These are phyloP conservation scores for Tenthredo mesomela DNA, from an alignment of 2,888 invertebrate genomes.

Conservation along the genomic window DNA sequence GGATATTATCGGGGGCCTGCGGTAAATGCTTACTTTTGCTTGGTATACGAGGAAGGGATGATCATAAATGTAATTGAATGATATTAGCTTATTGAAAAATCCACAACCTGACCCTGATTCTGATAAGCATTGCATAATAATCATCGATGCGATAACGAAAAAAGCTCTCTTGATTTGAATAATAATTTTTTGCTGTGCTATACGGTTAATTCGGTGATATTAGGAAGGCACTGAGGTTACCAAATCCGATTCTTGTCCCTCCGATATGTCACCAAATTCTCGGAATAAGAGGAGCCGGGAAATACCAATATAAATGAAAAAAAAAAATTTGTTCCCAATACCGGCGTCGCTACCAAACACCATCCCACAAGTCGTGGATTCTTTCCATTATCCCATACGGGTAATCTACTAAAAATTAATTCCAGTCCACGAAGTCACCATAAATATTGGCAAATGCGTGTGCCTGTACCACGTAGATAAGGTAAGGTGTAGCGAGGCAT, in stretches of 20 bases:
- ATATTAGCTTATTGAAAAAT: neutral
- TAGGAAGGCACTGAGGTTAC: neutral
- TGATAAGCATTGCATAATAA: neutral
- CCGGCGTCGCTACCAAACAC: neutral
- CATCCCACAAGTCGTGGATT: neutral
- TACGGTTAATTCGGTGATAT: neutral
- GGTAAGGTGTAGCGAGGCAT: slow-evolving; percentile 68
- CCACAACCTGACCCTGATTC: neutral
- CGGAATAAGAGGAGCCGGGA: neutral
- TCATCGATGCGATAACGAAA: neutral
- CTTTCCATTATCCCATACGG: slow-evolving; percentile 33
- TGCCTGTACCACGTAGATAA: slow-evolving; percentile 72
- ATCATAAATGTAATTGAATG: neutral
- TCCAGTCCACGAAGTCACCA: slow-evolving; percentile 66
- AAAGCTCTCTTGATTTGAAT: neutral
- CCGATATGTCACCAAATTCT: neutral
- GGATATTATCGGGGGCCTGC: neutral
- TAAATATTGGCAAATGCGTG: slow-evolving; percentile 57
- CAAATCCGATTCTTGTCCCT: neutral
- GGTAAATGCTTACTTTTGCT: neutral
- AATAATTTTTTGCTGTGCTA: neutral
- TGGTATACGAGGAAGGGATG: neutral
- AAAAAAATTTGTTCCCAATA: neutral
- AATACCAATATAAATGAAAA: slow-evolving; percentile 11
- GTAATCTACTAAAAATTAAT: slow-evolving; percentile 54